Conservation (phyloP, 2,888 invertebrate species). For the Volucella bombylans region DNA sequence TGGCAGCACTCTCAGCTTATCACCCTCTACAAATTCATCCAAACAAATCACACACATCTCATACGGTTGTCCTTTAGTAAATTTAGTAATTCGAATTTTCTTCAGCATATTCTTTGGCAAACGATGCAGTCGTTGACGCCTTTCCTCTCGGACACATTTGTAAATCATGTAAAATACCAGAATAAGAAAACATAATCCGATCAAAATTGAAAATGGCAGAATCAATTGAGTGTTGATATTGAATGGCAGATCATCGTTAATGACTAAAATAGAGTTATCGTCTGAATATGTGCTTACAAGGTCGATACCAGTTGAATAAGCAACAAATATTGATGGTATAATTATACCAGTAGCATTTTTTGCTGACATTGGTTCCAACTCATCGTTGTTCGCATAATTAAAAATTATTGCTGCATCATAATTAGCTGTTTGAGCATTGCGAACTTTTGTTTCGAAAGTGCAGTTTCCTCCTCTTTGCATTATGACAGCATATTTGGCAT, state of each 20-base stretch:
- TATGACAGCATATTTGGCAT: no score
- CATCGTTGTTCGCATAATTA: constrained; percentile 90
- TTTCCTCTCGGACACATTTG: constrained; percentile 92
- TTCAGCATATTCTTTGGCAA: no score
- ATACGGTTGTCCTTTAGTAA: constrained; percentile 91
- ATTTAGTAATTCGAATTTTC: no score
- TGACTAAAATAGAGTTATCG: constrained; percentile 85
- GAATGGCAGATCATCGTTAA: constrained; percentile 91
- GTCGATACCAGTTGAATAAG: constrained; percentile 86
- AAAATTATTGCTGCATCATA: constrained; percentile 93
- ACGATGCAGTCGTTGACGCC: constrained; percentile 90
- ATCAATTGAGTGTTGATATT: constrained; percentile 93
- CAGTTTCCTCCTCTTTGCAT: no score
- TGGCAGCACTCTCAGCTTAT: constrained; percentile 95
- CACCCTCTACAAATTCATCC: constrained; percentile 97
- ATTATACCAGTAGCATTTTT: constrained; percentile 84
- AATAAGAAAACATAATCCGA: constrained; percentile 94
- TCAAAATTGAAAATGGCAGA: constrained; percentile 96
- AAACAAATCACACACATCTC: constrained; percentile 99
- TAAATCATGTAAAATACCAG: constrained; percentile 90
- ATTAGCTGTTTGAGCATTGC: constrained; percentile 90
- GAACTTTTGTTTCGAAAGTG: no score
- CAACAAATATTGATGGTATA: constrained; percentile 93
- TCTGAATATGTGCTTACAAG: constrained; percentile 87
- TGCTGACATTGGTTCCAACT: constrained; percentile 91